phyloP scores from a whole-genome alignment of 1,140 invertebrate genomes.

The Berghia stephanieae region DNA sequence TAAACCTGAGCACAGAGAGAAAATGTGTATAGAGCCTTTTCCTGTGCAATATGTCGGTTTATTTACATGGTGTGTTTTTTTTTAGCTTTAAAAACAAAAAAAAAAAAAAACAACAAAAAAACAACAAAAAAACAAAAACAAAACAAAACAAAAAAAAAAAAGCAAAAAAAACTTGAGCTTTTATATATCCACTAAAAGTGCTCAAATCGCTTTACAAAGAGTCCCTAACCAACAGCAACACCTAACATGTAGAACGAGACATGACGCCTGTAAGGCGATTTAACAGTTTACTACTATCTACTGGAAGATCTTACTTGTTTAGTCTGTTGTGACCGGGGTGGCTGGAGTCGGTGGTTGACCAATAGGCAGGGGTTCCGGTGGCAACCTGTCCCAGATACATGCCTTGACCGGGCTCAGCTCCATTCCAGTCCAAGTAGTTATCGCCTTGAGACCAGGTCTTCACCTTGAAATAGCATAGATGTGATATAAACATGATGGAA shows the following conservation, averaged over 20 bases:
- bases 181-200: too few relatives aligned
- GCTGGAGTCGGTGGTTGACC: conserved; percentile 64
- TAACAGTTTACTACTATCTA: too few relatives aligned
- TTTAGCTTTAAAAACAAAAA: background rate
- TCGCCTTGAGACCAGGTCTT: conserved; percentile 66
- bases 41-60: too few relatives aligned
- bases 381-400: conserved; percentile 54
- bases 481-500: too few relatives aligned
- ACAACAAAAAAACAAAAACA: background rate
- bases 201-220: too few relatives aligned
- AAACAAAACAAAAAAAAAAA: too few relatives aligned
- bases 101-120: background rate
- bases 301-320: conserved; percentile 53
- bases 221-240: background rate
- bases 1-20: too few relatives aligned
- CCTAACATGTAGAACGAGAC: background rate
- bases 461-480: conserved; percentile 17
- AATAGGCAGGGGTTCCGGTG: conserved; percentile 65
- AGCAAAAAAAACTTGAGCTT: too few relatives aligned
- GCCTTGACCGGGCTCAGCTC: conserved; percentile 65
- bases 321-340: conserved; percentile 40
- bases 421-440: conserved; percentile 67
- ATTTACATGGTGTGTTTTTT: too few relatives aligned
- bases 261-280: background rate
- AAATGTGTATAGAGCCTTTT: too few relatives aligned